Evolutionary conservation across 1,140 invertebrate genomes (phyloP).

Genomic region (Heliothis virescens): DNA sequence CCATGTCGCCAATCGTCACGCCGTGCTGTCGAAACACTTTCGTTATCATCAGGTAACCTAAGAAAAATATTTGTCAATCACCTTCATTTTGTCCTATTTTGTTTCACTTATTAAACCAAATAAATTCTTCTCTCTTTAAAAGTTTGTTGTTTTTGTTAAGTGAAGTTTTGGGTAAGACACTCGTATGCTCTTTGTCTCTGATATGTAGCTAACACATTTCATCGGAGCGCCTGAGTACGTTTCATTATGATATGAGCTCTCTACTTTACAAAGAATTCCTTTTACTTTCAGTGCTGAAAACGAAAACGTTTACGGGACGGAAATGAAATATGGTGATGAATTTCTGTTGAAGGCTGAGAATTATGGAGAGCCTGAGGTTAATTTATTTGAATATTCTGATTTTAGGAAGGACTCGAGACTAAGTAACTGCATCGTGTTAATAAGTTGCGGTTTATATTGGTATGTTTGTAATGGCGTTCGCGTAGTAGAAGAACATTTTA

Average conservation of each 20-base stretch:
- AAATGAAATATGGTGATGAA: slow-evolving; percentile 80
- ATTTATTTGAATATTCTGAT: slow-evolving; percentile 12
- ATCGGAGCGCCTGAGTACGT: neutral
- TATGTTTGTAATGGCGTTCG: no score
- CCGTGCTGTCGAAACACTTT: slow-evolving; percentile 81
- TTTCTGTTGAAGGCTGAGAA: slow-evolving; percentile 78
- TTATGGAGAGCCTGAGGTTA: slow-evolving; percentile 76
- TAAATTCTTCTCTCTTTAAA: no score
- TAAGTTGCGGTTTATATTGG: no score
- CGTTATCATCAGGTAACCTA: slow-evolving; percentile 71
- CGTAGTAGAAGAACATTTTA: no score
- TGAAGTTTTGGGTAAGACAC: no score
- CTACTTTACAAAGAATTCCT: neutral
- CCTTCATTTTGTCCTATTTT: neutral
- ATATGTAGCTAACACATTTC: no score
- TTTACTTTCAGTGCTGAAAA: slow-evolving; percentile 63
- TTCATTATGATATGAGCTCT: neutral
- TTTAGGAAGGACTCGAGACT: no score
- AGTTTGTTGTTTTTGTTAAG: no score
- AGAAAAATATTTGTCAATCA: neutral
- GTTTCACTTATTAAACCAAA: neutral
- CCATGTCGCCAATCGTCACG: slow-evolving; percentile 77
- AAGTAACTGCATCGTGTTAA: no score
- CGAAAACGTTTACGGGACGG: slow-evolving; percentile 66
- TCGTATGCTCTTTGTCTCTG: no score